A percentile compares a stretch with the other conserved stretches of the same genome.
These are phyloP conservation scores for Berghia stephanieae DNA, from an alignment of 1,140 invertebrate species.

Conservation along the genomic window DNA sequence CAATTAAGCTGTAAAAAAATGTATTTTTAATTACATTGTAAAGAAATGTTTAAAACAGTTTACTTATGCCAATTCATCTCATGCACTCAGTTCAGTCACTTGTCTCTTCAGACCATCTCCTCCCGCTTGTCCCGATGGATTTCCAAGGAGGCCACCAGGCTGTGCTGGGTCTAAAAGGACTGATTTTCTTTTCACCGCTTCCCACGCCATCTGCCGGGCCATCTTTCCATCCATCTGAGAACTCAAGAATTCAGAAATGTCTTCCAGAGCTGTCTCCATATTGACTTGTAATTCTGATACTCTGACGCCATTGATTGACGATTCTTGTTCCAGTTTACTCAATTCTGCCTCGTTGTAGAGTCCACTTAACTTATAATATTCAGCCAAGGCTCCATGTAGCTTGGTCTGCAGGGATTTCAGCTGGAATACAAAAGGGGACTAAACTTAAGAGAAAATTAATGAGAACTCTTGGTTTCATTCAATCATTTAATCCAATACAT, in stretches of 20 bases:
- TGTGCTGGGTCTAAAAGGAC: neutral
- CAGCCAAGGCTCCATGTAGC: conserved; percentile 53
- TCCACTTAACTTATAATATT: conserved; percentile 56
- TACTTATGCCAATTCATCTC: too few species aligned
- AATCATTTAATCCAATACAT: too few species aligned
- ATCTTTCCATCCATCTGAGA: conserved; percentile 48
- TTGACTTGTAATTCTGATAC: conserved; percentile 50
- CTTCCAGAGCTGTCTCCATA: conserved; percentile 52
- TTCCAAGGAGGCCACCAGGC: neutral
- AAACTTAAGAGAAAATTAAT: neutral
- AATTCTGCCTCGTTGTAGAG: conserved; percentile 54
- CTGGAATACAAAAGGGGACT: conserved; percentile 35
- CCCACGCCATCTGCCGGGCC: conserved; percentile 40
- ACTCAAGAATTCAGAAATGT: conserved; percentile 50
- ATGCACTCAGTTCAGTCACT: neutral
- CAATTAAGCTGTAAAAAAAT: neutral
- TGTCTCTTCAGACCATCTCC: neutral
- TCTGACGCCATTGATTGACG: conserved; percentile 43
- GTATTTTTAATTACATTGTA: neutral
- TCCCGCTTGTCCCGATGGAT: too few species aligned
- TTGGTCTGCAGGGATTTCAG: conserved; percentile 53
- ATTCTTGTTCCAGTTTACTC: conserved; percentile 47
- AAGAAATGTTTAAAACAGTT: neutral
- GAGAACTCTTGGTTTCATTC: too few species aligned
- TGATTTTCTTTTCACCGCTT: conserved; percentile 28